These are phyloP conservation scores for Etheostoma cragini DNA, from an alignment of 2,113 vertebrate species.

Conservation along the genomic window DNA sequence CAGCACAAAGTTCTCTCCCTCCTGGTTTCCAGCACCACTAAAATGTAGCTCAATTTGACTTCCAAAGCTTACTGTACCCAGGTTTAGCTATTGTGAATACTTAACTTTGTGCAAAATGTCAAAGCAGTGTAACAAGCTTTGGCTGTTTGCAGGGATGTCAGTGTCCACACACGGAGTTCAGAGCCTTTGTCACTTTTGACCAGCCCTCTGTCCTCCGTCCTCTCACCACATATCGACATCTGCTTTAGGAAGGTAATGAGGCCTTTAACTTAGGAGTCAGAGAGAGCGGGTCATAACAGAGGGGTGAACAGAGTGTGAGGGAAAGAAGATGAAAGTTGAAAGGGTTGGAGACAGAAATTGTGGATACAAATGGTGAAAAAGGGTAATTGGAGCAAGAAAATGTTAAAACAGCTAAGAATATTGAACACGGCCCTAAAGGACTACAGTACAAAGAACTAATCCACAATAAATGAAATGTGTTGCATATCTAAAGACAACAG, in stretches of 20 bases:
- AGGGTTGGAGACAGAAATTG: constrained; percentile 37
- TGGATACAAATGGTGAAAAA: constrained; percentile 34
- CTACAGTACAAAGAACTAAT: constrained; percentile 41
- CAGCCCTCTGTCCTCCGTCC: constrained; percentile 22
- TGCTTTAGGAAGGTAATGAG: constrained; percentile 48
- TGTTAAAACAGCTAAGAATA: constrained; percentile 41
- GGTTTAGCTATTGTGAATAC: constrained; percentile 25
- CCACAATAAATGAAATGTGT: constrained; percentile 2
- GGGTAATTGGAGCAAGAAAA: constrained; percentile 13
- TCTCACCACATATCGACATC: constrained; percentile 42
- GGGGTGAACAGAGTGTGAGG: not conserved
- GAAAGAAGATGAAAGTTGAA: constrained; percentile 7
- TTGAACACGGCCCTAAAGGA: constrained; percentile 51
- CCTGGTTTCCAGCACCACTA: constrained; percentile 8
- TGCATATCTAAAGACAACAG: constrained; percentile 15
- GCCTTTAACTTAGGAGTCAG: constrained; percentile 45
- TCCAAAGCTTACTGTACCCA: not conserved
- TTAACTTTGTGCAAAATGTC: constrained; percentile 45
- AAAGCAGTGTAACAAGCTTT: constrained; percentile 10
- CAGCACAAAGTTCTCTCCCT: not conserved
- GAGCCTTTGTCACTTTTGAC: constrained; percentile 37
- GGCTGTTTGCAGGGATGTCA: constrained; percentile 25
- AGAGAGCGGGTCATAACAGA: constrained; percentile 35
- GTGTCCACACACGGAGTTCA: constrained; percentile 21
- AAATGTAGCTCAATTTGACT: constrained; percentile 40